Evolutionary conservation across 2,797 vertebrate genomes (phyloP).

Genomic region (Anniella stebbinsi): DNA sequence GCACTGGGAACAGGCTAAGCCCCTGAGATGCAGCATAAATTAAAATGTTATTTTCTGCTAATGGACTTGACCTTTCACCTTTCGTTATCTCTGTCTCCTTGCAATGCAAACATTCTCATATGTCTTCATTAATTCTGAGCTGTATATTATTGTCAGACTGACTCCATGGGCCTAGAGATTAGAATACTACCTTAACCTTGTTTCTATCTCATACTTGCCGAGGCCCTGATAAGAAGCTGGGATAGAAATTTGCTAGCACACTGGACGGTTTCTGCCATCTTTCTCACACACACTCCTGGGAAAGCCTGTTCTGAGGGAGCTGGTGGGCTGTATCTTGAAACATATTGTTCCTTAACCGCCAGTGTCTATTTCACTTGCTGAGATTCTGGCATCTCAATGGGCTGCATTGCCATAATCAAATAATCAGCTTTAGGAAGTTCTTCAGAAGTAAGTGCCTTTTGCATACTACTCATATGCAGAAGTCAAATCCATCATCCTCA

Average conservation of each 20-base stretch:
- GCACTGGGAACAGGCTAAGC: slow-evolving; percentile 58
- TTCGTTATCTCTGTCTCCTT: slow-evolving; percentile 62
- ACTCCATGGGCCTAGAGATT: slow-evolving; percentile 62
- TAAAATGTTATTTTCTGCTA: slow-evolving; percentile 78
- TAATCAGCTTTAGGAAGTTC: not conserved
- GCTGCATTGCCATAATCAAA: not conserved
- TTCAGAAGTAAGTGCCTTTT: not conserved
- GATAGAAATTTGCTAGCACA: slow-evolving; percentile 35
- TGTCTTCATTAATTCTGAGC: slow-evolving; percentile 74
- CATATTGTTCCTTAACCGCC: not conserved
- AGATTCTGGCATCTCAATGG: not conserved
- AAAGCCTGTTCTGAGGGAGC: not conserved
- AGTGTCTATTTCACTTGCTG: not conserved
- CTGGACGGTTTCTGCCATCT: slow-evolving; percentile 48
- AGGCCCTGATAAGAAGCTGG: slow-evolving; percentile 54
- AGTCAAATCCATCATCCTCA: not conserved
- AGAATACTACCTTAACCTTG: slow-evolving; percentile 64
- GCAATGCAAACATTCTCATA: slow-evolving; percentile 68
- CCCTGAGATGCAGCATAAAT: slow-evolving; percentile 69
- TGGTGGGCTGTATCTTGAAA: not conserved
- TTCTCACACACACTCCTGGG: not conserved
- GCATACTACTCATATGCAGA: not conserved
- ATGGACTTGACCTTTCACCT: slow-evolving; percentile 78
- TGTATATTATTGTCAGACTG: slow-evolving; percentile 49
- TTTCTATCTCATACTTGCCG: slow-evolving; percentile 60